Base-by-base conservation (phyloP, 1,140 invertebrate species). In the Musca domestica region DNA sequence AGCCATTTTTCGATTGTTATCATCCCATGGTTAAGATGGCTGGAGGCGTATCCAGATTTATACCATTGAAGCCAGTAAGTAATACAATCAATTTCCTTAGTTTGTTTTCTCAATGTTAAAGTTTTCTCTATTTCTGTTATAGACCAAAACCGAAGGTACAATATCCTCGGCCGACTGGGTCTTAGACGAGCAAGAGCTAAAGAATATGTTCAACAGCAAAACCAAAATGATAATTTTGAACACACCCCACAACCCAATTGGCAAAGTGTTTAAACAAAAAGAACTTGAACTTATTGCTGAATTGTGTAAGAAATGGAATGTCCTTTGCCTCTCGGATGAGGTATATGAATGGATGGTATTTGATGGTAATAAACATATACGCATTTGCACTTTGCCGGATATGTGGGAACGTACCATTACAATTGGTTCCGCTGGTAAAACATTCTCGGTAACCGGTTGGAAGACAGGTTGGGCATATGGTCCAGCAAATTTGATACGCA, bases 351-450 rank as follows among this genome's bases (percentile, higher is more conserved):
- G 95, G 94, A 88, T 99, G 73, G 91, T 95, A 19, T 99, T 94
- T 78, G 87, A 92, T 76, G 91, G 91, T 1, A 84, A 88, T 51
- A 86, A 95, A 78, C 97, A 98, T 83, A 88, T 96, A 68, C 87
- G 95, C 77, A 97, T 98, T 69, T 92, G 92, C n/a, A 91, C 94
- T 0, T 80, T 99, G 10, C 95, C 97, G 15, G 95, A 86, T 5
- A 99, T 99, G 98, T 99, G 94, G 91, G 95, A 99, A 68, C 87
- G 97, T 65, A 99, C 98, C 0, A 91, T 99, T 20, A 98, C 98
- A 0, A 91, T 99, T 74, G 96, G 98, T 0, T 98, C 95, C 56
- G 96, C 96, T 0, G 98, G 98, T 0, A 99, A 99, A 86, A 96
- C 95, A 0, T 99, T 99, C 83, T 96, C 94, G 72, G 94, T 96